Percentiles rank a stretch among this genome's conserved stretches.
These are phyloP conservation scores for Tachysurus fulvidraco DNA, from an alignment of 2,113 vertebrate species.

Conservation along the genomic window DNA sequence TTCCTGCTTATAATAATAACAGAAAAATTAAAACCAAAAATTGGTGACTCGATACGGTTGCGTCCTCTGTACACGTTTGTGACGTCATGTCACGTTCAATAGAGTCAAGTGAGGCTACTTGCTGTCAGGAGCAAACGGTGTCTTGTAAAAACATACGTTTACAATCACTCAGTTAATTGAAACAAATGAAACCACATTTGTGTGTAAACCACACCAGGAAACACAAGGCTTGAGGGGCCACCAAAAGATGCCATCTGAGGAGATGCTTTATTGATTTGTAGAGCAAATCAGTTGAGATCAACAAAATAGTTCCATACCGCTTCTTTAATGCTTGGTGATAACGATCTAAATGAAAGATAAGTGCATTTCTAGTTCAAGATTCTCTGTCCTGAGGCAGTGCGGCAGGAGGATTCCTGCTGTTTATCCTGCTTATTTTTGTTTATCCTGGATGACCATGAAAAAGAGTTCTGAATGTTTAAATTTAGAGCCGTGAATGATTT, in stretches of 20 bases:
- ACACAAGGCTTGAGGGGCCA: not conserved
- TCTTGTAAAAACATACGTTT: too few species aligned
- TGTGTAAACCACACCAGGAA: not conserved
- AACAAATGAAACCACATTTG: not conserved
- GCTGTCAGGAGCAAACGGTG: too few species aligned
- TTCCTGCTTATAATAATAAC: too few species aligned
- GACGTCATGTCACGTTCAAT: too few species aligned
- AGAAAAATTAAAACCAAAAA: too few species aligned
- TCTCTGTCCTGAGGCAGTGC: not conserved
- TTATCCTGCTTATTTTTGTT: not conserved
- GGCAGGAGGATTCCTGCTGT: not conserved
- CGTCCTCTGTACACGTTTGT: too few species aligned
- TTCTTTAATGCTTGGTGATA: not conserved
- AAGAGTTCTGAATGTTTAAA: constrained; percentile 7
- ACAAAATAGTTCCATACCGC: not conserved
- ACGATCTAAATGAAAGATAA: not conserved
- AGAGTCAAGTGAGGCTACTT: too few species aligned
- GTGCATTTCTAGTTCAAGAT: not conserved
- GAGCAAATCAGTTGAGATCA: not conserved
- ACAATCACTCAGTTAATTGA: too few species aligned
- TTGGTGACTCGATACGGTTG: too few species aligned
- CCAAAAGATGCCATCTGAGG: not conserved
- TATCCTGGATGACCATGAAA: not conserved
- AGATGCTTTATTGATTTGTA: not conserved
- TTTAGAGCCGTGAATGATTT: constrained; percentile 12